Conservation (phyloP, 2,113 vertebrate species). For the Thamnophis sirtalis region DNA sequence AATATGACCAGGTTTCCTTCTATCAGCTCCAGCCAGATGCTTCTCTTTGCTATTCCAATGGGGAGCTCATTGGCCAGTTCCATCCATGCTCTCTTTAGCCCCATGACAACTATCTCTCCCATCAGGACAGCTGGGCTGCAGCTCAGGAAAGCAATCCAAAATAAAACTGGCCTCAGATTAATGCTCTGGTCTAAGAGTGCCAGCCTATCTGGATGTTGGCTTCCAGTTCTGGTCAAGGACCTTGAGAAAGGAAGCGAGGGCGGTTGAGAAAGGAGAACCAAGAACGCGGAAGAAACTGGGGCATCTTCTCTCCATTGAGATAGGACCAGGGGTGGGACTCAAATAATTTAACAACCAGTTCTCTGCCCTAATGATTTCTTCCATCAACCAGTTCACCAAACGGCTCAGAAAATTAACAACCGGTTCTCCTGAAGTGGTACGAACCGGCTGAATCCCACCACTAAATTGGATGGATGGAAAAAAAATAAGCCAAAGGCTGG, state of each 20-base stretch:
- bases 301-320: background rate
- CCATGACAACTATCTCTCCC: background rate
- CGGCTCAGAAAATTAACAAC: too few relatives aligned
- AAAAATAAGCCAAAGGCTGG: background rate
- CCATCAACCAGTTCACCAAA: too few relatives aligned
- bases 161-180: background rate
- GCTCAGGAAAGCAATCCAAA: background rate
- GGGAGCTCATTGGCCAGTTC: constrained; percentile 69
- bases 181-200: background rate
- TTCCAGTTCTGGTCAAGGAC: background rate
- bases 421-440: too few relatives aligned
- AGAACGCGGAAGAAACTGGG: background rate
- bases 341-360: too few relatives aligned
- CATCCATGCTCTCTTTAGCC: background rate
- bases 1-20: background rate
- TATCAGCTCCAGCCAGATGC: constrained; percentile 60
- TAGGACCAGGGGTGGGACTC: too few relatives aligned
- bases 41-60: constrained; percentile 59
- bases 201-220: background rate
- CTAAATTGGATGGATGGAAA: background rate
- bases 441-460: too few relatives aligned
- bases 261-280: background rate
- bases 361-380: too few relatives aligned
- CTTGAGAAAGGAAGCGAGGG: background rate
- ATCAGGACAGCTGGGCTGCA: background rate